Percentiles rank a stretch among this genome's conserved stretches.
These are phyloP conservation scores for Encarsia formosa DNA, from an alignment of 2,888 invertebrate species.

Conservation along the genomic window DNA sequence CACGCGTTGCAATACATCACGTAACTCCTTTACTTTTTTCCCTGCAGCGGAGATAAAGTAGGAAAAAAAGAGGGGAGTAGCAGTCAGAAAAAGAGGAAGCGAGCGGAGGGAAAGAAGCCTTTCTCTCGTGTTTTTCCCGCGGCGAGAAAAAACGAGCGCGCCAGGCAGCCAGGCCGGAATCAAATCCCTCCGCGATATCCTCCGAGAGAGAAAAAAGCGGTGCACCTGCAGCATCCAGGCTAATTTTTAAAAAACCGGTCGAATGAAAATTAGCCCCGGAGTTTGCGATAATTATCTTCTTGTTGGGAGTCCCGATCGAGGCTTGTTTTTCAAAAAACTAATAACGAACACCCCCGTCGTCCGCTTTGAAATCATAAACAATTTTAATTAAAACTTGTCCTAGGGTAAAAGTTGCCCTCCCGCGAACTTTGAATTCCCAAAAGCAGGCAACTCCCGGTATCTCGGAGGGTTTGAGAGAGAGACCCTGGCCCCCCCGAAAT, in stretches of 20 bases:
- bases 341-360: no score
- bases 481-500: no score
- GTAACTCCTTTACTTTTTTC: conserved; percentile 32
- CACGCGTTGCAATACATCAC: conserved; percentile 45
- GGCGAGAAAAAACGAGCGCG: conserved; percentile 12
- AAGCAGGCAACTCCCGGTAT: no score
- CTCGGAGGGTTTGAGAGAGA: no score
- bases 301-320: no score
- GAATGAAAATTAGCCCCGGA: conserved; percentile 44
- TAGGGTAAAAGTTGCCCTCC: no score
- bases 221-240: conserved; percentile 5
- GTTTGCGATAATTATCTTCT: no score
- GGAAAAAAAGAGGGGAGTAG: conserved; percentile 8
- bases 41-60: conserved; percentile 12
- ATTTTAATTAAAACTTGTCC: no score
- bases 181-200: conserved; percentile 7
- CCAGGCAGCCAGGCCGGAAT: conserved; percentile 1
- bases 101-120: conserved; percentile 8
- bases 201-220: conserved; percentile 2
- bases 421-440: no score
- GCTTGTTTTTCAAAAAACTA: no score
- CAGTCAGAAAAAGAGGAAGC: background rate
- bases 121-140: conserved; percentile 23
- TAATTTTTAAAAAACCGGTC: conserved; percentile 49
- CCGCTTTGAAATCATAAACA: no score